Conservation (phyloP, 2,113 vertebrate species). For the Lynx canadensis region DNA sequence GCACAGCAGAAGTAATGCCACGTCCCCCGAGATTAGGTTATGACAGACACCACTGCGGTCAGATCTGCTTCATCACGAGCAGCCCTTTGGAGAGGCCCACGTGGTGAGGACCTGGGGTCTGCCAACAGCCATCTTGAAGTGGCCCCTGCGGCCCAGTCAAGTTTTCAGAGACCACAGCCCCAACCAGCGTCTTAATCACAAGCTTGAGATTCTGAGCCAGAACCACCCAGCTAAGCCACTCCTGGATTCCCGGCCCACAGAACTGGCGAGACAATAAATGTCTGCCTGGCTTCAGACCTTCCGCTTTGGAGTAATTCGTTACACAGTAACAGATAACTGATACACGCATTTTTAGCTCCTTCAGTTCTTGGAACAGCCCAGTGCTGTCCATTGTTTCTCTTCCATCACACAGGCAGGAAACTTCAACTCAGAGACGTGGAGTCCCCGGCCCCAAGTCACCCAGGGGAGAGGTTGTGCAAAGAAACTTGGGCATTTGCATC, state of each 20-base stretch:
- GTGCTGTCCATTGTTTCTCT: rapidly evolving
- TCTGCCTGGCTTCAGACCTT: background rate
- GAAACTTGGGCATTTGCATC: rapidly evolving
- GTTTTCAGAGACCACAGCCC: background rate
- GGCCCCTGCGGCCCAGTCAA: too few species aligned
- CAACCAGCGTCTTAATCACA: rapidly evolving
- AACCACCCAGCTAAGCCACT: background rate
- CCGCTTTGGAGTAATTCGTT: background rate
- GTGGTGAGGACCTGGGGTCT: background rate
- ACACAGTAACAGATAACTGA: background rate
- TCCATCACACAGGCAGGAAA: background rate
- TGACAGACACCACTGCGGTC: background rate
- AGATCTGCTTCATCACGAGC: rapidly evolving
- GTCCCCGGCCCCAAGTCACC: background rate
- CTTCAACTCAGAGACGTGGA: rapidly evolving
- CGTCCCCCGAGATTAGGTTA: background rate
- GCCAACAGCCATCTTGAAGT: background rate
- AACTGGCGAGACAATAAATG: background rate
- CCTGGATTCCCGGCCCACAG: background rate
- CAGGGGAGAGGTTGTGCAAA: background rate
- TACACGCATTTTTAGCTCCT: background rate
- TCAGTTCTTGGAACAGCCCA: background rate
- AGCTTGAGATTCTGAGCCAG: background rate
- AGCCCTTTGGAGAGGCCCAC: too few species aligned
- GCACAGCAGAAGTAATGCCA: background rate